phyloP scores from a whole-genome alignment of 2,797 vertebrate genomes.

The Strix occidentalis region DNA sequence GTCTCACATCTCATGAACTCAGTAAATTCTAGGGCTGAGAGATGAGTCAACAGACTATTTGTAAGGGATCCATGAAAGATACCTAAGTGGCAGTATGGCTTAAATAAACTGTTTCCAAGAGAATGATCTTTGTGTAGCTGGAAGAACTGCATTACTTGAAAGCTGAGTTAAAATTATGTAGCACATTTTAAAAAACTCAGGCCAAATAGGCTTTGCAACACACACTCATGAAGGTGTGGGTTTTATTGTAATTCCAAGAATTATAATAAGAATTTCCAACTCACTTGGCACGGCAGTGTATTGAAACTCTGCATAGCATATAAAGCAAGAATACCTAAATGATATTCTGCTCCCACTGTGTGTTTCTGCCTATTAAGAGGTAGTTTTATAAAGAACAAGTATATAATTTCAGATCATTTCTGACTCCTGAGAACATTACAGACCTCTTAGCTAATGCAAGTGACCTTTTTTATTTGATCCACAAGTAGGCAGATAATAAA shows the following conservation, averaged over 20 bases:
- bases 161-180: not conserved
- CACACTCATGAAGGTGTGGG: not conserved
- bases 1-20: not conserved
- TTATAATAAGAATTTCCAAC: conserved; percentile 9
- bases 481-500: not conserved
- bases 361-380: not conserved
- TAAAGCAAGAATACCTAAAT: not conserved
- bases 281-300: not conserved
- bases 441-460: not conserved
- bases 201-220: not conserved
- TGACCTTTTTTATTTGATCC: conserved; percentile 9
- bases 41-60: not conserved
- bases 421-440: not conserved
- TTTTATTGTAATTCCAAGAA: conserved; percentile 10
- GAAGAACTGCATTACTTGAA: not conserved
- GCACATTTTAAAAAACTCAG: not conserved
- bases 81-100: not conserved
- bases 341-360: not conserved
- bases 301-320: not conserved
- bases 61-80: not conserved
- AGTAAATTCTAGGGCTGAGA: not conserved
- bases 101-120: not conserved
- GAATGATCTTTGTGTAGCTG: not conserved
- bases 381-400: not conserved
- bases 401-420: not conserved